Conservation (phyloP, 2,888 invertebrate genomes). For the Lepidocyrtoides sp. region DNA sequence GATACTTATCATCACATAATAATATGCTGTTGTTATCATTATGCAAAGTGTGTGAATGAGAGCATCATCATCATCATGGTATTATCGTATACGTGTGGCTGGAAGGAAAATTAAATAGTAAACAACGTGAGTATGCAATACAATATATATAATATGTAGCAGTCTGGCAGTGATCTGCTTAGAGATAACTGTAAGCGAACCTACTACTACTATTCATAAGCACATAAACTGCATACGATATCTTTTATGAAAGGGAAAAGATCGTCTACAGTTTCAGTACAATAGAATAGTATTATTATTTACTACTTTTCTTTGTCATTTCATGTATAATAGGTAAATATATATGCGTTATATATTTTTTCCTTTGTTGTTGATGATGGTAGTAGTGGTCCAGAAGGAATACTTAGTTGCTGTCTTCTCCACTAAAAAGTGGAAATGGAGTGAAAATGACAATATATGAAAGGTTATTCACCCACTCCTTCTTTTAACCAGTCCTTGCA, state of each 20-base stretch:
- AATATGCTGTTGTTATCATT: neutral
- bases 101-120: neutral
- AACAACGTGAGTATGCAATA: neutral
- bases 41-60: conserved; percentile 25
- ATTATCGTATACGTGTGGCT: neutral
- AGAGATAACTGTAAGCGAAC: no score
- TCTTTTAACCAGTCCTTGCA: neutral
- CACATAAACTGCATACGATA: no score
- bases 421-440: conserved; percentile 9
- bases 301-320: neutral
- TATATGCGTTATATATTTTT: neutral
- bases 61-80: neutral
- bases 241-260: no score
- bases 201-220: neutral
- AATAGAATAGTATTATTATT: neutral
- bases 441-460: conserved; percentile 40
- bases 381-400: neutral
- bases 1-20: neutral
- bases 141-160: neutral
- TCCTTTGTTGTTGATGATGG: neutral
- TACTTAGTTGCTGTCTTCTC: neutral
- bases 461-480: conserved; percentile 64
- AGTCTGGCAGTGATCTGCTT: no score
- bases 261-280: no score
- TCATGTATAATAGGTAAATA: neutral